Evolutionary conservation across 2,888 invertebrate genomes (phyloP).

Genomic region (Xestoiulus laeticollis): DNA sequence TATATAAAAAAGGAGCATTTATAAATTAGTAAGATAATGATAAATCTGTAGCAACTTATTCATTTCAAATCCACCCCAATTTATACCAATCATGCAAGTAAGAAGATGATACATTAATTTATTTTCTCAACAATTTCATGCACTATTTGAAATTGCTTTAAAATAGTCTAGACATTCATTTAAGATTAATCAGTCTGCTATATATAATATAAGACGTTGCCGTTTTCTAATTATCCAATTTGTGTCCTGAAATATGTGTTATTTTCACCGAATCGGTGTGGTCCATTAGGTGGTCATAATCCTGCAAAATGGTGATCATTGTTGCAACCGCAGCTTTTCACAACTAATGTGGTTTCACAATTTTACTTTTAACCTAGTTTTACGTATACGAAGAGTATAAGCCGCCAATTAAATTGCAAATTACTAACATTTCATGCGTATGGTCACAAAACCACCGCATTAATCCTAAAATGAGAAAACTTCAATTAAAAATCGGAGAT

Average conservation of each 20-base stretch:
- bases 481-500: not conserved
- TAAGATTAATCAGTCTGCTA: too few species aligned
- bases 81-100: too few species aligned
- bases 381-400: not conserved
- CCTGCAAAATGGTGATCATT: slow-evolving; percentile 8
- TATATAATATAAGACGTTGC: too few species aligned
- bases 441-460: slow-evolving; percentile 16
- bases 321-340: slow-evolving; percentile 8
- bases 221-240: not conserved
- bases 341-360: slow-evolving; percentile 1
- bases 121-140: too few species aligned
- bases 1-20: too few species aligned
- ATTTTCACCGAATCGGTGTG: slow-evolving; percentile 5
- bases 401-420: not conserved
- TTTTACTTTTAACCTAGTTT: not conserved
- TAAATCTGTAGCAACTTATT: too few species aligned
- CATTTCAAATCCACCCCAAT: too few species aligned
- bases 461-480: not conserved
- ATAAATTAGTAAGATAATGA: too few species aligned
- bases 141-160: too few species aligned
- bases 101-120: too few species aligned
- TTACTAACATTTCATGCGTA: not conserved
- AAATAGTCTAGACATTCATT: too few species aligned
- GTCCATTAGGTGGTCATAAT: slow-evolving; percentile 31
- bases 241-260: not conserved